Base-by-base conservation (phyloP, 2,888 invertebrate genomes). In the Eupithecia exiguata region DNA sequence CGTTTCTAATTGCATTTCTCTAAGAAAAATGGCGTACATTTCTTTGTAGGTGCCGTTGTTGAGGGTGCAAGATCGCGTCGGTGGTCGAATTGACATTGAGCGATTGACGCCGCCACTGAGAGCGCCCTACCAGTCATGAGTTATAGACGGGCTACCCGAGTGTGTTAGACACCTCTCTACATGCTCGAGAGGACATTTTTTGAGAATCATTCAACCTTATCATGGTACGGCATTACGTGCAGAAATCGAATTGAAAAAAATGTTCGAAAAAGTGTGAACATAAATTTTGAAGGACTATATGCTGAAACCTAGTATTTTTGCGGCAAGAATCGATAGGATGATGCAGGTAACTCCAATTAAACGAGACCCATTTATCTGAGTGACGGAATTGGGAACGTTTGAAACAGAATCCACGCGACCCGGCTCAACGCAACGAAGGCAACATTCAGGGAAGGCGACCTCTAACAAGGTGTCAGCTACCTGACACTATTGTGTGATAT, bases 391-490 rank as follows among this genome's bases (percentile, higher is more conserved):
- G 84, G 83, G 84, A 81, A 84, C 88, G 88, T 90, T 89, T 89
- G 89, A 88, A 91, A 92, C 89, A 86, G 88, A 87, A 89, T 86
- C 86, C 85, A 81, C 82, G 81, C 85, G 88, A 90, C 91, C 90
- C 91, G 85, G 84, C 89, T 89, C 90, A 86, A 88, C 86, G 89
- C 89, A 89, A 91, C 89, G 88, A 88, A 86, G 89, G 88, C 86
- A 87, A 87, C 83, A 87, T 88, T 88, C 89, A 86, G 89, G 88
- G 89, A 84, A 72, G 88, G 81, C 87, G 86, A 85, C 87, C 88
- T 87, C 88, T 92, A 93, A 93, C 91, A 90, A 92, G 92, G 92
- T 92, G 91, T 92, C 92, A 86, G 89, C 84, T 89, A 93, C 89
- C 92, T 90, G 92, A 92, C 89, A 91, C 91, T 89, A 90, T 91